A percentile compares a stretch with the other conserved stretches of the same genome.
Evolutionary conservation across 2,888 invertebrate genomes (phyloP).

Genomic region (Amphimallon solstitiale): DNA sequence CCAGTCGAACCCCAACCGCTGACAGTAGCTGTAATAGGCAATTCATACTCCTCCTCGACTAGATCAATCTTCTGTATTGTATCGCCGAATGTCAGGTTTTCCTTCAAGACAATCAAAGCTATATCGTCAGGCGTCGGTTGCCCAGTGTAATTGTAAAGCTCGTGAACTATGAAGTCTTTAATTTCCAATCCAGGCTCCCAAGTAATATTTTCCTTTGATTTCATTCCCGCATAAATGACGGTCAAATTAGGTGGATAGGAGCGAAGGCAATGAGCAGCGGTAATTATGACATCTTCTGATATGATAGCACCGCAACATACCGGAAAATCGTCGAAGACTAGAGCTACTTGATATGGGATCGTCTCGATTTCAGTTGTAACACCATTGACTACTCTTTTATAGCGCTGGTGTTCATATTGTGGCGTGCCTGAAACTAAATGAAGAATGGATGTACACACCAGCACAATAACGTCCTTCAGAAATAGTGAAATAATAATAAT

Average conservation of each 20-base stretch:
- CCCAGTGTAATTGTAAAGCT: constrained; percentile 10
- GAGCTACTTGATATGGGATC: constrained; percentile 14
- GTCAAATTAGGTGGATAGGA: background rate
- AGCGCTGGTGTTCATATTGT: background rate
- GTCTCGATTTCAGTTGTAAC: background rate
- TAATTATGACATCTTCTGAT: constrained; percentile 14
- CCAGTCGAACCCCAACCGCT: constrained; percentile 24
- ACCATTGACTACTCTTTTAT: constrained; percentile 25
- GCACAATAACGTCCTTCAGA: too few relatives aligned
- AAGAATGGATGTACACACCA: too few relatives aligned
- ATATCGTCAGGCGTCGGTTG: constrained; percentile 25
- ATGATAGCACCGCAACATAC: constrained; percentile 22
- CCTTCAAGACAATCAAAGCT: constrained; percentile 1
- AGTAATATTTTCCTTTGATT: background rate
- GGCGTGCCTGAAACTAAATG: background rate
- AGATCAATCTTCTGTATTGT: constrained; percentile 3
- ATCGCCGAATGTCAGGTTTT: background rate
- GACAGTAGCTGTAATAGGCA: background rate
- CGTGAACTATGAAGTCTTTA: constrained; percentile 10
- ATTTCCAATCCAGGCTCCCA: background rate
- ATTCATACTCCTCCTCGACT: background rate
- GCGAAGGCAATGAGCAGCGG: constrained; percentile 13
- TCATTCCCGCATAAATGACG: constrained; percentile 15
- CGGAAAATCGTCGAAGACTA: constrained; percentile 13
- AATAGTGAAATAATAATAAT: too few relatives aligned